Evolutionary conservation across 2,113 vertebrate species (phyloP), one percentile per base, ranked within the genome.

Genomic region (Channa argus): DNA sequence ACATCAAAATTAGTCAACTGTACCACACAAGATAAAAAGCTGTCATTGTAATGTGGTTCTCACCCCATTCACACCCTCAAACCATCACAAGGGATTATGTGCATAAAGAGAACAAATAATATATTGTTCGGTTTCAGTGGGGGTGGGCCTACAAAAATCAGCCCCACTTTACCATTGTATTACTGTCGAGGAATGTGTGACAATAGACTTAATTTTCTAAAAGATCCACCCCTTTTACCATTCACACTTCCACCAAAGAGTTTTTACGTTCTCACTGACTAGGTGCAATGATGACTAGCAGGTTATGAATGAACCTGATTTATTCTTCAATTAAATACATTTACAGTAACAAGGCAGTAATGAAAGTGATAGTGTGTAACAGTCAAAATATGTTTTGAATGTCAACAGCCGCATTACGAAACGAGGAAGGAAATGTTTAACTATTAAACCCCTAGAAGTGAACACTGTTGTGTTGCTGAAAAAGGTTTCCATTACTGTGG

Each of bases 91-190:
- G 38, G 74, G 65, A 61, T 63, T 39, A 51, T 63, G 51, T 64
- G 33, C 68, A 67, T 66, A 60, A 77, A 84, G 72, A 68, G 77
- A 81, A 89, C 77, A 89, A 84, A 70, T 81, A 43, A 44, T 53
- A 60, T 55, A 69, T 88, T 91, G 88, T 90, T 80, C 15, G 45
- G 58, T 37, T 86, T 64, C 46, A 55, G 68, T 51, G 71, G 63
- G 71, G 56, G 34, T 47, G 41, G 56, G 61, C 63, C 43, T 63
- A 44, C 71, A 74, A 55, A 84, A 83, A 77, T 73, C 52, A 75
- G 73, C 64, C 82, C 84, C 63, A 80, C 67, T 83, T 90, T 86
- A 50, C 59, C 64, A 77, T 84, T 90, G 88, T 86, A 38, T 74
- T 33, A 14, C 64, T 63, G 62, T 82, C 79, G 72, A 77, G 77